These are phyloP conservation scores for Diarsia brunnea DNA, from an alignment of 2,888 invertebrate species.

Conservation along the genomic window DNA sequence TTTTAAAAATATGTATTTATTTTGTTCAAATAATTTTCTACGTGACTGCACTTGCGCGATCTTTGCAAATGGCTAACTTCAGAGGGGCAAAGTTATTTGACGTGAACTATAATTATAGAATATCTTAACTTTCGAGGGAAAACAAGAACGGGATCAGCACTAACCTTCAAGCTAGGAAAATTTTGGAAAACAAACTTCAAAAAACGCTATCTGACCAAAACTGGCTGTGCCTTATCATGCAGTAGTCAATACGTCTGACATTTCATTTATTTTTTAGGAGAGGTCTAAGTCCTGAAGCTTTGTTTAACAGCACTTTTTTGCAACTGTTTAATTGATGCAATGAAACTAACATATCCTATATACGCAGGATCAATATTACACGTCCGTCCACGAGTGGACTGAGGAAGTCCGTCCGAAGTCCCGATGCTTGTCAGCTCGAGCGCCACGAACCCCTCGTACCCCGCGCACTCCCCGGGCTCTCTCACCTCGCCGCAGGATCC, in stretches of 20 bases:
- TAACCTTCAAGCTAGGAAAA: background rate
- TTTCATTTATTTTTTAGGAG: background rate
- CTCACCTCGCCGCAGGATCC: conserved; percentile 76
- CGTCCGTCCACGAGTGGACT: conserved; percentile 82
- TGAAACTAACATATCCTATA: conserved; percentile 39
- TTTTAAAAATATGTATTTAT: too few relatives aligned
- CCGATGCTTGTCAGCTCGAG: conserved; percentile 83
- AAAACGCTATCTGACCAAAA: background rate
- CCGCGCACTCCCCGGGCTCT: conserved; percentile 77
- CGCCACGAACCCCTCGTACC: conserved; percentile 78
- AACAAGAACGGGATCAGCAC: too few relatives aligned
- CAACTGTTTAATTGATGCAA: background rate
- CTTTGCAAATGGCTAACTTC: too few relatives aligned
- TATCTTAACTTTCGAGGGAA: too few relatives aligned
- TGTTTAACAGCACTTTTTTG: background rate
- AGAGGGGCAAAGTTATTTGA: too few relatives aligned
- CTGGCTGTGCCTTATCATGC: background rate
- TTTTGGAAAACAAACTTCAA: background rate
- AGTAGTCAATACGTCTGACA: background rate
- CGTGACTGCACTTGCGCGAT: too few relatives aligned
- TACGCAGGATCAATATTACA: conserved; percentile 83
- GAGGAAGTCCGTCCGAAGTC: conserved; percentile 82
- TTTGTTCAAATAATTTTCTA: too few relatives aligned
- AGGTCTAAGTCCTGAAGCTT: background rate
- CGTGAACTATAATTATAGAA: too few relatives aligned